Evolutionary conservation across 1,140 invertebrate genomes (phyloP).

Genomic region (Tetraneura akinire): DNA sequence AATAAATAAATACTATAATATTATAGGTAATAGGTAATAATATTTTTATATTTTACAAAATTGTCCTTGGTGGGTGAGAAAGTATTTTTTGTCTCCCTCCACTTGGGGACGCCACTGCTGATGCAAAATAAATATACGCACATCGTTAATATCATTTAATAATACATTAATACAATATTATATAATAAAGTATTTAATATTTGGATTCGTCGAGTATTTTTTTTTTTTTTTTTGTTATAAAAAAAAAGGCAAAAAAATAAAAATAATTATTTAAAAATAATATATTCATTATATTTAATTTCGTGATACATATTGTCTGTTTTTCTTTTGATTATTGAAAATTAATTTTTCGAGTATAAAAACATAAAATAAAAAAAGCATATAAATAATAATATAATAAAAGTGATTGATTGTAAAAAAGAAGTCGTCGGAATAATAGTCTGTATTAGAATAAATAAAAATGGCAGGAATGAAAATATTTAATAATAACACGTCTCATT

Average conservation of each 20-base stretch:
- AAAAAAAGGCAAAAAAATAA: slow-evolving; percentile 18
- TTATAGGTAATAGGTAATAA: too few relatives aligned
- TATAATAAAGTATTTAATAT: too few relatives aligned
- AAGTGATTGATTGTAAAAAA: too few relatives aligned
- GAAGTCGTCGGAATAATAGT: slow-evolving; percentile 13
- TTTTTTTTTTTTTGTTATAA: slow-evolving; percentile 10
- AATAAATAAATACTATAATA: too few relatives aligned
- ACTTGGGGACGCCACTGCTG: too few relatives aligned
- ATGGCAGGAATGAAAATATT: slow-evolving; percentile 34
- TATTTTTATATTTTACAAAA: too few relatives aligned
- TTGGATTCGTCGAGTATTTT: too few relatives aligned
- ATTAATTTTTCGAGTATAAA: neutral
- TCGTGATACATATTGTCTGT: neutral
- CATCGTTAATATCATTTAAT: slow-evolving; percentile 1
- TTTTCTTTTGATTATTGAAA: too few relatives aligned
- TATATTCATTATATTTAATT: neutral
- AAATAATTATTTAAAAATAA: neutral
- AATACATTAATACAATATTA: too few relatives aligned
- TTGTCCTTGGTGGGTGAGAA: too few relatives aligned
- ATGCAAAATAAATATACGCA: neutral
- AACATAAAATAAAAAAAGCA: slow-evolving; percentile 18
- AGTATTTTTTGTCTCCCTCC: too few relatives aligned
- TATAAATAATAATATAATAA: slow-evolving; percentile 15
- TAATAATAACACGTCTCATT: too few relatives aligned
- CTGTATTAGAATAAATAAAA: slow-evolving; percentile 8